Percentiles rank a stretch among this genome's conserved stretches.
phyloP scores from a whole-genome alignment of 2,888 invertebrate genomes.

The Dryomyza anilis region DNA sequence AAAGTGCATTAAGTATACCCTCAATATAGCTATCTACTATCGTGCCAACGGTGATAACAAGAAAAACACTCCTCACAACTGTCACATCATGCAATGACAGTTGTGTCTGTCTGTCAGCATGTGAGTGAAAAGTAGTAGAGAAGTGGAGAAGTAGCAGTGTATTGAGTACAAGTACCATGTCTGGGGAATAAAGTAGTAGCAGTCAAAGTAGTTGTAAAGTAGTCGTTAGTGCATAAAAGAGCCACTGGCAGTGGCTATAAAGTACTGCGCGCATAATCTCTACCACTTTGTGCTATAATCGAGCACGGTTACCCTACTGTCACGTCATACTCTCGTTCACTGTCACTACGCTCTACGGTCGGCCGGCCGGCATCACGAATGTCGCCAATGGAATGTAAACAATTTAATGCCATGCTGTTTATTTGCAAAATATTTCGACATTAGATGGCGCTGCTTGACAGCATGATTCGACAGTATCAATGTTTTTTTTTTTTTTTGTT shows the following conservation, averaged over 20 bases:
- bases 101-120: background rate
- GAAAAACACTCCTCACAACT: constrained; percentile 22
- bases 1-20: background rate
- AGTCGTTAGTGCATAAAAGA: constrained; percentile 22
- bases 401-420: constrained; percentile 9
- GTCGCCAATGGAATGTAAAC: constrained; percentile 29
- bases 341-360: constrained; percentile 14
- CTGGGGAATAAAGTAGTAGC: too few species aligned
- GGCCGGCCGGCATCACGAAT: background rate
- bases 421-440: constrained; percentile 13
- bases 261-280: constrained; percentile 27
- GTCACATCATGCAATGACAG: constrained; percentile 30
- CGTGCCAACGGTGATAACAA: too few species aligned
- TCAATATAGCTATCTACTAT: too few species aligned
- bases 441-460: constrained; percentile 5
- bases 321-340: background rate
- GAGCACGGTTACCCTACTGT: background rate
- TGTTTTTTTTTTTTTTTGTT: constrained; percentile 6
- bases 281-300: constrained; percentile 26
- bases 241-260: too few species aligned
- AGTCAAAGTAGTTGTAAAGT: too few species aligned
- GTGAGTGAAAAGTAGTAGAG: constrained; percentile 13
- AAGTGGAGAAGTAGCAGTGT: too few species aligned
- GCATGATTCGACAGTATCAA: background rate
- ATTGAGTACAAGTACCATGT: too few species aligned